A percentile compares a stretch with the other conserved stretches of the same genome.
Conservation (phyloP, 2,797 vertebrate species). For the Halcyon badia region DNA sequence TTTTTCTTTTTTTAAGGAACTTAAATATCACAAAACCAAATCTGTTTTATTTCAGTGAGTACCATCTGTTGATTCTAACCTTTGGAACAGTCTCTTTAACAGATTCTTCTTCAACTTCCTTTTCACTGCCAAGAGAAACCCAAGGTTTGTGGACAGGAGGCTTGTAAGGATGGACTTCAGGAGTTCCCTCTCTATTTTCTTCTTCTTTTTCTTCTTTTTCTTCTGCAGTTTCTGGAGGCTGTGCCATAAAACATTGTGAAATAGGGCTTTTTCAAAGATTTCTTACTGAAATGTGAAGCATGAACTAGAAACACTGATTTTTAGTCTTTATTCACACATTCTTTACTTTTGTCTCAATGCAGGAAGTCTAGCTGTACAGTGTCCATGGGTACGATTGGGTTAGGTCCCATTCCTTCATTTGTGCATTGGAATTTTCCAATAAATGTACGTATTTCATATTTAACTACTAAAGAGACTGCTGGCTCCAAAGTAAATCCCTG, state of each 20-base stretch:
- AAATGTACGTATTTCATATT: neutral
- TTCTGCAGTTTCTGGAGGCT: conserved; percentile 79
- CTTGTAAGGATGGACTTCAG: conserved; percentile 66
- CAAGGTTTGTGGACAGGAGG: conserved; percentile 83
- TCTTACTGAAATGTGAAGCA: neutral
- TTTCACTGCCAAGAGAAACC: conserved; percentile 91
- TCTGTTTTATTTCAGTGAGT: neutral
- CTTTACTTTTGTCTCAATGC: neutral
- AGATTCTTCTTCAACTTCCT: conserved; percentile 90
- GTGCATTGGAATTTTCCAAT: neutral
- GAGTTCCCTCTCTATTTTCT: conserved; percentile 44
- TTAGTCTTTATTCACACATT: neutral
- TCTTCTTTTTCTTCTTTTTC: conserved; percentile 66
- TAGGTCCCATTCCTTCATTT: neutral
- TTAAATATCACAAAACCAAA: neutral
- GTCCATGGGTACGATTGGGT: neutral
- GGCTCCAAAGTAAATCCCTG: neutral
- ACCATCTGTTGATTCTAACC: conserved; percentile 75
- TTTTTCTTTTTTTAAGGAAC: neutral
- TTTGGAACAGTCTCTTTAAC: conserved; percentile 80
- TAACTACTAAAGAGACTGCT: neutral
- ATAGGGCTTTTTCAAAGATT: neutral
- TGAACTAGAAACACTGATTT: neutral
- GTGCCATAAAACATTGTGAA: neutral
- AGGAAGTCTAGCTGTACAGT: neutral